These are phyloP conservation scores for Microctonus brassicae DNA, from an alignment of 2,888 invertebrate genomes.

Conservation along the genomic window DNA sequence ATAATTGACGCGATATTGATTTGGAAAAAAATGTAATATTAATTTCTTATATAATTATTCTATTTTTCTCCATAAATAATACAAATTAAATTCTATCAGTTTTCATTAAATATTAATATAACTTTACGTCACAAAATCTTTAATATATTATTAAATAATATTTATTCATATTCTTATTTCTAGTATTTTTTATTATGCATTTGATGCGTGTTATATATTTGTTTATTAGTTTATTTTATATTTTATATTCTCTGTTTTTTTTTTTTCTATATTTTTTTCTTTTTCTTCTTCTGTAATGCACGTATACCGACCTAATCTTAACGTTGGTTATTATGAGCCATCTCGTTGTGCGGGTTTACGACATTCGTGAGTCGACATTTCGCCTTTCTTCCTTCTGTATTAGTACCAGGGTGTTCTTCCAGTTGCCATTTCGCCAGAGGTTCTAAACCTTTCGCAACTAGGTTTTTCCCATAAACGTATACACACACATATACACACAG, in stretches of 20 bases:
- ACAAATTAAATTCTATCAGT: no score
- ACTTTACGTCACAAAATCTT: no score
- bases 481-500: neutral
- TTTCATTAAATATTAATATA: no score
- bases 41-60: no score
- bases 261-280: neutral
- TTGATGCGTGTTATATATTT: no score
- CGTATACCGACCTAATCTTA: neutral
- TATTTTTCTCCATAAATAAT: no score
- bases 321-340: neutral
- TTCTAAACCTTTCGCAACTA: slow-evolving; percentile 4
- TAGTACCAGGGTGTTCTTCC: neutral
- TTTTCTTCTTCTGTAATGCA: neutral
- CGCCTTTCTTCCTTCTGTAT: neutral
- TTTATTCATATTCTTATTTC: no score
- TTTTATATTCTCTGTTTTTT: neutral
- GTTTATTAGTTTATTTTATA: no score
- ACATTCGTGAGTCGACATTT: neutral
- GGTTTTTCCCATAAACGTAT: neutral
- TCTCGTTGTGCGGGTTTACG: neutral
- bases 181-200: no score
- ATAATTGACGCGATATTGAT: no score
- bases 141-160: no score
- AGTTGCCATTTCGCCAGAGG: neutral
- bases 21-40: no score